Conservation (phyloP, 2,113 vertebrate species). For the Hyaena hyaena region DNA sequence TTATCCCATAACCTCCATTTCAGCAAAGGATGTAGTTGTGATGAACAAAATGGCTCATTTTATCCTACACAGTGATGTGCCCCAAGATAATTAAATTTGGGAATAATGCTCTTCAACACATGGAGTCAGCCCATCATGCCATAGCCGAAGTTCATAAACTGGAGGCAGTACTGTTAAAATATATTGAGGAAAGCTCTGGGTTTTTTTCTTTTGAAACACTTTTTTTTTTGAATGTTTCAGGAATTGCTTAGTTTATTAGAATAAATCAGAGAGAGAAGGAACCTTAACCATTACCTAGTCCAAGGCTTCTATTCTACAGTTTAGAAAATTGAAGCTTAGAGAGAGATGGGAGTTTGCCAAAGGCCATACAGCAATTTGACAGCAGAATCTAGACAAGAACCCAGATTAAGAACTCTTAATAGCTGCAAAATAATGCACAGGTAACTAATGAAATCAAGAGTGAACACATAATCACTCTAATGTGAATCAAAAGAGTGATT, state of each 20-base stretch:
- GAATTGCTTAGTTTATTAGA: constrained; percentile 28
- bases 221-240: background rate
- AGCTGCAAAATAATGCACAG: constrained; percentile 24
- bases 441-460: constrained; percentile 60
- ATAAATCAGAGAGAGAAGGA: background rate
- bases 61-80: constrained; percentile 26
- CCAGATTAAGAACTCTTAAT: background rate
- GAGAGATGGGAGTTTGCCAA: background rate
- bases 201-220: no score
- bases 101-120: background rate
- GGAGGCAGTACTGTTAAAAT: background rate
- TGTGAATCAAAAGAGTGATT: constrained; percentile 57
- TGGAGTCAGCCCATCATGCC: constrained; percentile 27
- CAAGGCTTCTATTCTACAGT: constrained; percentile 19
- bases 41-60: constrained; percentile 63
- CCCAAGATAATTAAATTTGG: constrained; percentile 66
- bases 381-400: constrained; percentile 15
- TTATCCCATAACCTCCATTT: constrained; percentile 68
- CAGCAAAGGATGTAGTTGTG: constrained; percentile 31
- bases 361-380: constrained; percentile 23
- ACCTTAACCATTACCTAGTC: background rate
- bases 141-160: constrained; percentile 52
- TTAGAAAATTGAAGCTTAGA: constrained; percentile 45
- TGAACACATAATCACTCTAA: constrained; percentile 59
- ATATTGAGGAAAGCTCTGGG: background rate